These are phyloP conservation scores for Abramis brama DNA, from an alignment of 2,113 vertebrate species.

Conservation along the genomic window DNA sequence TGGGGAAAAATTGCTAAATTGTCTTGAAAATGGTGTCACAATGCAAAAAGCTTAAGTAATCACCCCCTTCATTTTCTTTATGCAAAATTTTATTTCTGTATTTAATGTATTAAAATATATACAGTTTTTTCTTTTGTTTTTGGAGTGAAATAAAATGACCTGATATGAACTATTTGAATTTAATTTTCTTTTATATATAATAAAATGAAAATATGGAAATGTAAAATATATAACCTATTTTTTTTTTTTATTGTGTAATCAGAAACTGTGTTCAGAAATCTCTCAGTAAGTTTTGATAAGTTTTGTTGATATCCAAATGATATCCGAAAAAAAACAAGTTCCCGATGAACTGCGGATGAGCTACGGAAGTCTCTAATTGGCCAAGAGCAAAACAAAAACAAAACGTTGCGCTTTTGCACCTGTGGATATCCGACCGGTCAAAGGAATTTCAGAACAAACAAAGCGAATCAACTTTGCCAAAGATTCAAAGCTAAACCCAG, in stretches of 20 bases:
- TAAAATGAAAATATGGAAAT: not conserved
- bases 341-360: not conserved
- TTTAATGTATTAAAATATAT: not conserved
- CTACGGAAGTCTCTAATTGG: slow-evolving; percentile 42
- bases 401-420: slow-evolving; percentile 73
- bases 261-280: not conserved
- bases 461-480: not conserved
- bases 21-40: too few relatives aligned
- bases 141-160: not conserved
- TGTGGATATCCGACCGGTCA: slow-evolving; percentile 58
- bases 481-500: not conserved
- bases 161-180: not conserved
- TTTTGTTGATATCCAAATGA: not conserved
- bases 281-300: not conserved
- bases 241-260: not conserved
- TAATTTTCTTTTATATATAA: not conserved
- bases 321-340: not conserved
- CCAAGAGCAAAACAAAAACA: slow-evolving; percentile 64
- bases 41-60: too few relatives aligned
- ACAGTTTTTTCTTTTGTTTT: not conserved
- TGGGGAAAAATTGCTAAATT: too few relatives aligned
- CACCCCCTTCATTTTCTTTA: too few relatives aligned
- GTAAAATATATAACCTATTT: not conserved
- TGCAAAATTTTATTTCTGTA: too few relatives aligned
- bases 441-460: slow-evolving; percentile 31